Percentiles rank a stretch among this genome's conserved stretches.
phyloP scores from a whole-genome alignment of 2,797 vertebrate genomes.

The Eutrigla gurnardus region DNA sequence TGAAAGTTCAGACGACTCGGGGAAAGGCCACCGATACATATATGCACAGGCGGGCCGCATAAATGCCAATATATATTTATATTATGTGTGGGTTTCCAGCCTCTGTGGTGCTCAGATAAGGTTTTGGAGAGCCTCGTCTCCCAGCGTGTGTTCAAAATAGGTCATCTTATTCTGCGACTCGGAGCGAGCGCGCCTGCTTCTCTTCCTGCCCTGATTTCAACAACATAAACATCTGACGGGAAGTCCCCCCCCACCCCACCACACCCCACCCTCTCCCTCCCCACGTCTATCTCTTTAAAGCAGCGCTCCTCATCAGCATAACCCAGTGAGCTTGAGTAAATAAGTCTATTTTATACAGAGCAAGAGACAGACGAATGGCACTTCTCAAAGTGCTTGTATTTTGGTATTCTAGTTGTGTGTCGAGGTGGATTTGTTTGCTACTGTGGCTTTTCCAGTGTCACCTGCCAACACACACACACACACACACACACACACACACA shows the following conservation, averaged over 20 bases:
- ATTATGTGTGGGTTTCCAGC: constrained; percentile 14
- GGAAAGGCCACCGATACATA: neutral
- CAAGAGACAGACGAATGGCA: constrained; percentile 6
- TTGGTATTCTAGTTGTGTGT: constrained; percentile 58
- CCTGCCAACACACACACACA: constrained; percentile 35
- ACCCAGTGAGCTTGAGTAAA: constrained; percentile 74
- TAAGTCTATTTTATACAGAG: constrained; percentile 70
- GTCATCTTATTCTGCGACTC: constrained; percentile 70
- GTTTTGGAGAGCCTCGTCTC: constrained; percentile 46
- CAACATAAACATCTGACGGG: constrained; percentile 78
- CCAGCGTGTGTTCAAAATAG: constrained; percentile 75
- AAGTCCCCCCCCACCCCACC: constrained; percentile 39
- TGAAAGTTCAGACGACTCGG: neutral
- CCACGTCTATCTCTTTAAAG: constrained; percentile 49
- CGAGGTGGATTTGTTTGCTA: constrained; percentile 59
- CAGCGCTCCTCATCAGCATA: constrained; percentile 63
- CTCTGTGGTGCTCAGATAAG: constrained; percentile 45
- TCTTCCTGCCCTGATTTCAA: constrained; percentile 78
- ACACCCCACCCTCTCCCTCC: neutral
- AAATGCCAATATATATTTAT: constrained; percentile 16
- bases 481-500: constrained; percentile 7
- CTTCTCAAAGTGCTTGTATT: constrained; percentile 52
- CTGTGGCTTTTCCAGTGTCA: constrained; percentile 40
- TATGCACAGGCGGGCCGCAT: neutral
- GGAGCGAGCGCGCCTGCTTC: constrained; percentile 45